phyloP scores from a whole-genome alignment of 2,797 vertebrate species.

The Mycteria americana region DNA sequence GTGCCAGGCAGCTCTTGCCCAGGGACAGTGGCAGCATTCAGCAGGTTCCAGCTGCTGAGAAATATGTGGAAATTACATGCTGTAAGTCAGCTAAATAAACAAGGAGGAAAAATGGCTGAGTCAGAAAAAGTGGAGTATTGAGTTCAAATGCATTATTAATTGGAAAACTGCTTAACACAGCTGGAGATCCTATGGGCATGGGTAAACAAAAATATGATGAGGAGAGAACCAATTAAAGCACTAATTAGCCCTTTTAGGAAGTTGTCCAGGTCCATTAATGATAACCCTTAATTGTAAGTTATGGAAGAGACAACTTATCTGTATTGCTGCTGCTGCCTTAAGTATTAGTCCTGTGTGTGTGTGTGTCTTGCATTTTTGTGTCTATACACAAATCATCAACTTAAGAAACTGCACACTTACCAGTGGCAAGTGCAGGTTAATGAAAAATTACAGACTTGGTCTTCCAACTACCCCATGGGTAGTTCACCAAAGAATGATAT shows the following conservation, averaged over 20 bases:
- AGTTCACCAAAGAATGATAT: background rate
- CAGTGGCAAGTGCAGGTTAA: background rate
- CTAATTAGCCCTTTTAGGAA: constrained; percentile 17
- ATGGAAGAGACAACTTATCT: background rate
- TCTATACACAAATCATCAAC: background rate
- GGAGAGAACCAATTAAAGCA: constrained; percentile 15
- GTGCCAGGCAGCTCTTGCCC: background rate
- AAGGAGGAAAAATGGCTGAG: constrained; percentile 33
- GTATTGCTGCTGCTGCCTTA: background rate
- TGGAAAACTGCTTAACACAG: constrained; percentile 37
- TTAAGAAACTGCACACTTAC: background rate
- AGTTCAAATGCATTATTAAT: constrained; percentile 21
- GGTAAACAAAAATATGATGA: constrained; percentile 8
- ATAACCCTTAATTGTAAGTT: background rate
- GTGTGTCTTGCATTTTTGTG: background rate
- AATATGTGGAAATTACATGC: constrained; percentile 30
- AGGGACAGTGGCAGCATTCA: constrained; percentile 51
- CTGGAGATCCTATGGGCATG: constrained; percentile 19
- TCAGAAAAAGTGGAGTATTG: constrained; percentile 16
- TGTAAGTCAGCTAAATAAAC: constrained; percentile 33
- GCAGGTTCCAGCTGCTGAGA: constrained; percentile 21
- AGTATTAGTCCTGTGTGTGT: background rate
- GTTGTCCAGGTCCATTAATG: background rate
- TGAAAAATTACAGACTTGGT: background rate
- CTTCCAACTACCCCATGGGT: background rate